phyloP scores from a whole-genome alignment of 1,140 invertebrate genomes.

The Trinorchestia longiramus region DNA sequence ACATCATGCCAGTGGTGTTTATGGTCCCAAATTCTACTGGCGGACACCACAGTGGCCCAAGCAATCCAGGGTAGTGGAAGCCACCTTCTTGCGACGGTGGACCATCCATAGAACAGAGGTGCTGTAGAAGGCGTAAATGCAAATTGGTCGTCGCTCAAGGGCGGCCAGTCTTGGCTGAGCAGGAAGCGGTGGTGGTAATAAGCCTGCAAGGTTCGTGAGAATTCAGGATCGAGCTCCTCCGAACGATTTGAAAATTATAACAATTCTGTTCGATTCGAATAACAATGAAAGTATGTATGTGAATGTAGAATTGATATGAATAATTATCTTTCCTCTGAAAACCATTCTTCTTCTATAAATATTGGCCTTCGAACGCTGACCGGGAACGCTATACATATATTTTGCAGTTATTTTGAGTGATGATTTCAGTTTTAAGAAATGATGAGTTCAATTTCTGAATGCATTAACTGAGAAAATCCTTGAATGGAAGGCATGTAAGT shows the following conservation, averaged over 20 bases:
- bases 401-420: too few relatives aligned
- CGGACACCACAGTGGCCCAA: neutral
- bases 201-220: neutral
- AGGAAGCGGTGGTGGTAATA: neutral
- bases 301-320: too few relatives aligned
- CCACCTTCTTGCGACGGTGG: neutral
- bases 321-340: too few relatives aligned
- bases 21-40: constrained; percentile 36
- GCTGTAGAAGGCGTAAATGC: neutral
- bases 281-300: too few relatives aligned
- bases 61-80: constrained; percentile 19
- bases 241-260: neutral
- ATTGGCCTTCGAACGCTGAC: too few relatives aligned
- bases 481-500: too few relatives aligned
- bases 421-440: too few relatives aligned
- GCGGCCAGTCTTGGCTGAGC: neutral
- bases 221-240: neutral
- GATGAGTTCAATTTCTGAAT: too few relatives aligned
- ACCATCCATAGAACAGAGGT: neutral
- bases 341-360: too few relatives aligned
- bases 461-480: too few relatives aligned
- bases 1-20: constrained; percentile 44
- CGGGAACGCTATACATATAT: too few relatives aligned
- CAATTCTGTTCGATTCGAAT: too few relatives aligned
- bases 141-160: neutral